Conservation (phyloP, 2,113 vertebrate genomes). For the Corythoichthys haematopterus region DNA sequence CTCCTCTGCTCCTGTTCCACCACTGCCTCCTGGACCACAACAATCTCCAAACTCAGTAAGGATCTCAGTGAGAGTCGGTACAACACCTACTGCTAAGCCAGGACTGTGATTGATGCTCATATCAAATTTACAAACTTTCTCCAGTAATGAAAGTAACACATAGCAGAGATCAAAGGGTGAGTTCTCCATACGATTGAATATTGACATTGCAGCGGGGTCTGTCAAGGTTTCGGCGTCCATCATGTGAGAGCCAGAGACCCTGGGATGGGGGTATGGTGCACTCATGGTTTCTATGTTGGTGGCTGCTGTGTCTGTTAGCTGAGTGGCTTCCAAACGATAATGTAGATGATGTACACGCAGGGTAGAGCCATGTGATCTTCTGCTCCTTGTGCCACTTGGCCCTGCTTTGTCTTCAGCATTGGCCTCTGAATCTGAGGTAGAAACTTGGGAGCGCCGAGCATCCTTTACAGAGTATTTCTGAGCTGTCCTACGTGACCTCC, state of each 20-base stretch:
- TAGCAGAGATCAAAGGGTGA: constrained; percentile 91
- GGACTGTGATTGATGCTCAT: constrained; percentile 84
- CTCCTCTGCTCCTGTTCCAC: constrained; percentile 58
- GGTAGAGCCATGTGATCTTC: constrained; percentile 72
- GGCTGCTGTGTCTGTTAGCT: constrained; percentile 26
- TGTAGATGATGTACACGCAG: constrained; percentile 65
- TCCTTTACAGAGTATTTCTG: constrained; percentile 85
- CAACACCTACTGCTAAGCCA: constrained; percentile 80
- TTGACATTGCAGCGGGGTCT: constrained; percentile 73
- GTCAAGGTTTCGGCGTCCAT: constrained; percentile 67
- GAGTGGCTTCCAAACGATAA: constrained; percentile 52
- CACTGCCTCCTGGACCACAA: constrained; percentile 58
- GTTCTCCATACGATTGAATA: constrained; percentile 78
- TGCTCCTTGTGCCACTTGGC: constrained; percentile 54
- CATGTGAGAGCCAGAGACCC: constrained; percentile 51
- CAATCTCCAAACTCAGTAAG: constrained; percentile 85
- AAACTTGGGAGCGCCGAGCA: constrained; percentile 82
- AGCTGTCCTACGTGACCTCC: constrained; percentile 73
- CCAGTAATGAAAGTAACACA: constrained; percentile 86
- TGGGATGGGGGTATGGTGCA: constrained; percentile 53
- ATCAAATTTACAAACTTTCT: constrained; percentile 94
- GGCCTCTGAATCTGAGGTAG: constrained; percentile 90
- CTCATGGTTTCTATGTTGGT: constrained; percentile 60
- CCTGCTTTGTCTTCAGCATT: constrained; percentile 79
- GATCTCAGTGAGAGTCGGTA: constrained; percentile 89